Evolutionary conservation across 2,113 vertebrate genomes (phyloP), one percentile per base, ranked within the genome.

Genomic region (Rana temporaria): DNA sequence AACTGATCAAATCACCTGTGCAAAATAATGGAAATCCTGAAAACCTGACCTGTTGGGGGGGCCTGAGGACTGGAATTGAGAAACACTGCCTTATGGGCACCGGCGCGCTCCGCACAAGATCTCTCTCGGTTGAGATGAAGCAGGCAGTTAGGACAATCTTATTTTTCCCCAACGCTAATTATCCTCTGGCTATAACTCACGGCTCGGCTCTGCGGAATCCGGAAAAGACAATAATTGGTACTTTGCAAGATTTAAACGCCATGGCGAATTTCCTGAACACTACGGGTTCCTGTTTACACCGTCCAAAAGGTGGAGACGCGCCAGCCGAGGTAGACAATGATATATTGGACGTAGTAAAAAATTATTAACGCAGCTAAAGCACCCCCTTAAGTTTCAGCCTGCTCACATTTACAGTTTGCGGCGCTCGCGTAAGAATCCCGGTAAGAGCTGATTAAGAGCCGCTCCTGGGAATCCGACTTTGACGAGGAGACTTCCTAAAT

Each of bases 341-440:
- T 74, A 82, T 82, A 82, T 82, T 66, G 70, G 70, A 65, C 26
- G 55, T 75, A 82, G 72, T 82, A 82, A 74, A 82, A 66, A 26
- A 67, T 74, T 82, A 70, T 70, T 80, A 70, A 53, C 67, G 67
- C 56, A 19, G 66, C 52, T 75, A 74, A 82, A 82, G 70, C 60
- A 75, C 60, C 80, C 80, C 80, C 70, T 82, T 82, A 82, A 75
- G 80, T 82, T 82, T 81, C 69, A 12, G 80, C 60, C 30, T 38
- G 48, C 62, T 74, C 68, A 64, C 62, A 66, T 82, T 56, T 81
- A 66, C 69, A 24, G 60, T 64, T 81, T 57, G 48, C 26, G 32
- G 26, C 60, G 15, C 79, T 65, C n/a, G 48, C 68, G 32, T 42
- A 71, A 48, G 32, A 73, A 75, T 66, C 69, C 62, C 80, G 9